These are phyloP conservation scores for Scylla paramamosain DNA, from an alignment of 1,140 invertebrate genomes.

Conservation along the genomic window DNA sequence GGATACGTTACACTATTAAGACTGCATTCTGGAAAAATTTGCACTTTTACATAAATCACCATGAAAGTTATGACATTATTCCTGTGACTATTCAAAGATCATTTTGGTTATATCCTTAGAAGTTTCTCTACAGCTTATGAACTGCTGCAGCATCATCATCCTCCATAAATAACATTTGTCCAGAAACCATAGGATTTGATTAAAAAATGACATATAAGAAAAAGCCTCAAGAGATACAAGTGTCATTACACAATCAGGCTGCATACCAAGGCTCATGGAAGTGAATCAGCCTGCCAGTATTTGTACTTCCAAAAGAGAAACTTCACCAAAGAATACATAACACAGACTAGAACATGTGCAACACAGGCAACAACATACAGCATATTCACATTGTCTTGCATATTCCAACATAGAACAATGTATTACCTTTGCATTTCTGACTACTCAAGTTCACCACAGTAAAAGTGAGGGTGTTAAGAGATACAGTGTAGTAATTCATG, in stretches of 20 bases:
- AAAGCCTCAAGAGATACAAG: background rate
- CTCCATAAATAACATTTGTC: background rate
- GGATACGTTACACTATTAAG: constrained; percentile 49
- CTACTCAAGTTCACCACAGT: background rate
- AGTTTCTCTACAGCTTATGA: constrained; percentile 6
- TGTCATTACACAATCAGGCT: background rate
- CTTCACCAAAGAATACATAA: constrained; percentile 59
- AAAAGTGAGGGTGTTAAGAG: background rate
- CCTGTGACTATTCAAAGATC: constrained; percentile 57
- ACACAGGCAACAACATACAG: constrained; percentile 50
- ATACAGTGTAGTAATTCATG: background rate
- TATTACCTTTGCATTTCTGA: background rate
- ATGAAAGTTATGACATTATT: constrained; percentile 57
- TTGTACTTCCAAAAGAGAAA: constrained; percentile 68
- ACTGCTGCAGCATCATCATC: background rate
- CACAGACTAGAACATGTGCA: constrained; percentile 66
- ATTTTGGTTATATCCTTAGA: constrained; percentile 46
- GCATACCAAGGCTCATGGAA: constrained; percentile 39
- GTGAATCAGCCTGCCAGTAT: constrained; percentile 46
- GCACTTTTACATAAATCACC: constrained; percentile 63
- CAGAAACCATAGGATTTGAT: background rate
- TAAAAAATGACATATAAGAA: constrained; percentile 26
- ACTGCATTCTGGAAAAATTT: constrained; percentile 65
- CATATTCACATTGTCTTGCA: background rate
- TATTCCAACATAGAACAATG: background rate